Evolutionary conservation across 2,888 invertebrate genomes (phyloP).

Genomic region (Reticulitermes lucifugus): DNA sequence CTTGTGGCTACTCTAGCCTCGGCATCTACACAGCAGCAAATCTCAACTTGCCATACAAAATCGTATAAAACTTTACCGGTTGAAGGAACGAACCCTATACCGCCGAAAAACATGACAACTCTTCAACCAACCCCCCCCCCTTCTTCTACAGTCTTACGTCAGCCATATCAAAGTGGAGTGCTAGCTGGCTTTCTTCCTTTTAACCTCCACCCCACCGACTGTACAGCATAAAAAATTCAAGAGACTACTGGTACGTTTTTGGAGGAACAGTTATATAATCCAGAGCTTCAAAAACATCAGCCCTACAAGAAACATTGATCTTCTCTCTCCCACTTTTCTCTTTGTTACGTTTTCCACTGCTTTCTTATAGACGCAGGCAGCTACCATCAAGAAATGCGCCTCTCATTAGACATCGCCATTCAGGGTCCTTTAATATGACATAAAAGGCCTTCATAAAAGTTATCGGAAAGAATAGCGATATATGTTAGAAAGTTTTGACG

Average conservation of each 20-base stretch:
- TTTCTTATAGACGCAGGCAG: neutral
- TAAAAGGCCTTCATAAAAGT: too few relatives aligned
- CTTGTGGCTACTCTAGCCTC: neutral
- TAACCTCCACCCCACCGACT: neutral
- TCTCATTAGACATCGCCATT: neutral
- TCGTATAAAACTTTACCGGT: constrained; percentile 14
- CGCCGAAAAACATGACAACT: neutral
- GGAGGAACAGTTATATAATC: neutral
- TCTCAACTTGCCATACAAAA: constrained; percentile 13
- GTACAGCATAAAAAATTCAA: constrained; percentile 7
- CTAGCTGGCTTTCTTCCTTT: neutral
- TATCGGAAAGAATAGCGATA: too few relatives aligned
- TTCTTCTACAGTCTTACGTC: neutral
- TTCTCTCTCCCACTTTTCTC: neutral
- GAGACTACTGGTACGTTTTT: constrained; percentile 9
- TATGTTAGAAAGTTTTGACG: too few relatives aligned
- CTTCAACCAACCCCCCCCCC: neutral
- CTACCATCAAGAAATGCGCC: neutral
- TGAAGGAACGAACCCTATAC: constrained; percentile 24
- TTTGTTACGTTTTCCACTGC: neutral
- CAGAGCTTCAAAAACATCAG: neutral
- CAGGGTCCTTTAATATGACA: too few relatives aligned
- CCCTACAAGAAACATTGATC: neutral
- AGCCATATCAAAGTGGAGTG: constrained; percentile 14
- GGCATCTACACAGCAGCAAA: neutral